Evolutionary conservation across 2,113 vertebrate species (phyloP).

Genomic region (Anseranas semipalmata): DNA sequence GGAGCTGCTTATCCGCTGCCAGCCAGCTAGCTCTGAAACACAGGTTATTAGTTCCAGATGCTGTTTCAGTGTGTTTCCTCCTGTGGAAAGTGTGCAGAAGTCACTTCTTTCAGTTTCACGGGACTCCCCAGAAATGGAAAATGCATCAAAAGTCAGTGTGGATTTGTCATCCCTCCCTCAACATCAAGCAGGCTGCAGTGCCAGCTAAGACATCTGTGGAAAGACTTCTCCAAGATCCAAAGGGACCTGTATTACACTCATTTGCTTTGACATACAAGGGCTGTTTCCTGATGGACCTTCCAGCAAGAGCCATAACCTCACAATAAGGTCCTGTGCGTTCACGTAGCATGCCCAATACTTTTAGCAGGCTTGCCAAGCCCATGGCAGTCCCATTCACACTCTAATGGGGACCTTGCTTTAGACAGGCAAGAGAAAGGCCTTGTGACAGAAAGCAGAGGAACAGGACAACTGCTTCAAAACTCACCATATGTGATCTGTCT

Average conservation of each 20-base stretch:
- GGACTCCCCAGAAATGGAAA: constrained; percentile 21
- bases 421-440: background rate
- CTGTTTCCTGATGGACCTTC: background rate
- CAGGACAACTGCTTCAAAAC: background rate
- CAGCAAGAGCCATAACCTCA: background rate
- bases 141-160: background rate
- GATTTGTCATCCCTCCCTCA: background rate
- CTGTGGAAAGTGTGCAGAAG: background rate
- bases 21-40: constrained; percentile 45
- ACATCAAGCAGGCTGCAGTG: background rate
- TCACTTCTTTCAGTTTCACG: background rate
- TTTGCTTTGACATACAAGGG: background rate
- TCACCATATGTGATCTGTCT: background rate
- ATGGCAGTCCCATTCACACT: background rate
- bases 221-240: background rate
- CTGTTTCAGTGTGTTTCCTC: background rate
- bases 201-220: background rate
- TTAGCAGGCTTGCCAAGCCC: background rate
- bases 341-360: background rate
- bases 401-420: background rate
- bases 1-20: background rate
- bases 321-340: background rate
- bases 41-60: constrained; percentile 62
- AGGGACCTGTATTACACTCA: background rate
- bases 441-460: background rate